These are phyloP conservation scores for Enteromius anoplus DNA, from an alignment of 2,797 vertebrate genomes.

Conservation along the genomic window DNA sequence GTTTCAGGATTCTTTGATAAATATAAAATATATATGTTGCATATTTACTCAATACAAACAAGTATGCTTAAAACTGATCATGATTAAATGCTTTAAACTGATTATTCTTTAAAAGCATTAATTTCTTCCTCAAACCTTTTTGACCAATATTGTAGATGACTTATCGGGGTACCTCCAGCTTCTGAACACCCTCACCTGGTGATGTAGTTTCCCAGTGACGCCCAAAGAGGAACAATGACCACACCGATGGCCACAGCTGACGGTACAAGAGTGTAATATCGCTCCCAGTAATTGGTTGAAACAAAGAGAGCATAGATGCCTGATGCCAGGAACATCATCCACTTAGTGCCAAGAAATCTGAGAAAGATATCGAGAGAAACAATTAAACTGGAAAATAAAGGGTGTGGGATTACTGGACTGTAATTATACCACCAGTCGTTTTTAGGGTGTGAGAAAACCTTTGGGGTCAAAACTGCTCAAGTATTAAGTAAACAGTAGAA, in stretches of 20 bases:
- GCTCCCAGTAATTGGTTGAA: constrained; percentile 98
- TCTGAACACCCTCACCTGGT: constrained; percentile 79
- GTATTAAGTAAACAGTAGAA: neutral
- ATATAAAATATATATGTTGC: neutral
- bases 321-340: constrained; percentile 95
- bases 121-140: neutral
- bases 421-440: neutral
- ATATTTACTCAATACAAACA: too few relatives aligned
- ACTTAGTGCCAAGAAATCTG: constrained; percentile 96
- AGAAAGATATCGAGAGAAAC: neutral
- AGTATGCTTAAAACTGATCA: too few relatives aligned
- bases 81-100: too few relatives aligned
- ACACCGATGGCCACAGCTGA: constrained; percentile 90
- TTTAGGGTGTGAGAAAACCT: constrained; percentile 4
- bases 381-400: neutral
- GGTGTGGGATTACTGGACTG: neutral
- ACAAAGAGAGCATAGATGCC: constrained; percentile 95
- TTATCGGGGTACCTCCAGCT: neutral
- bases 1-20: neutral
- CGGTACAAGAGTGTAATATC: constrained; percentile 94
- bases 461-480: neutral
- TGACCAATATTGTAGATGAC: neutral
- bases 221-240: constrained; percentile 93
- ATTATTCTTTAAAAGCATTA: too few relatives aligned
- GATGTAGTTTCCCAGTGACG: constrained; percentile 92